Base-by-base conservation (phyloP, 1,140 invertebrate genomes). In the Ptiloglossa arizonensis region DNA sequence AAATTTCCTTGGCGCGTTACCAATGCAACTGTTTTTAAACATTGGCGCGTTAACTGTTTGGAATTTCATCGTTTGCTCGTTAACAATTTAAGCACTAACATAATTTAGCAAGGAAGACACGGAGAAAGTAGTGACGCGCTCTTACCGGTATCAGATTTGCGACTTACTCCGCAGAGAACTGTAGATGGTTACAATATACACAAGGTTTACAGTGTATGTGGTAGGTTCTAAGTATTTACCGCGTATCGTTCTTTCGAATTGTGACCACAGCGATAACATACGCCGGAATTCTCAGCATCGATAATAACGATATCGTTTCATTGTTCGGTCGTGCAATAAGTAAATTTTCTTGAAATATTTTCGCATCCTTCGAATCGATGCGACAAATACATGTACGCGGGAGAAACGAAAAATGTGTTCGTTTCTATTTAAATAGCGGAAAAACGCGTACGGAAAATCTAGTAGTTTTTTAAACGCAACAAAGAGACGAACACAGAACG, bases 191-290 rank as follows among this genome's bases (percentile, higher is more conserved):
- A 29, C 48, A 6, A 1, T 54, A 17, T 32, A 41, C 41, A n/a
- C n/a, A n/a, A n/a, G n/a, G n/a, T n/a, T n/a, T n/a, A n/a, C 41
- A 41, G 5, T 2, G 9, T 1, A 8, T 19, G 22, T 32, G 29
- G n/a, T n/a, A n/a, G n/a, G n/a, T n/a, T n/a, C n/a, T n/a, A 22
- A 50, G 13, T 63, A 50, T 27, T n/a, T n/a, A 38, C 22, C 13
- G 29, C 22, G 48, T 46, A 44, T 52, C 60, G 35, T 67, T 77
- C 62, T 72, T 82, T 72, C 57, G 24, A 27, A 52, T 67, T 46
- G 27, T 67, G 41, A 68, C 8, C 32, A 13, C 6, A 41, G 41
- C 35, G 73, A 83, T 81, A 81, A 83, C 46, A 17, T 35, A 41
- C 9, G 9, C 9, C 38, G 11, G 2, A 41, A 54, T 79, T 76